Conservation (phyloP, 2,888 invertebrate species). For the Tipula unca region DNA sequence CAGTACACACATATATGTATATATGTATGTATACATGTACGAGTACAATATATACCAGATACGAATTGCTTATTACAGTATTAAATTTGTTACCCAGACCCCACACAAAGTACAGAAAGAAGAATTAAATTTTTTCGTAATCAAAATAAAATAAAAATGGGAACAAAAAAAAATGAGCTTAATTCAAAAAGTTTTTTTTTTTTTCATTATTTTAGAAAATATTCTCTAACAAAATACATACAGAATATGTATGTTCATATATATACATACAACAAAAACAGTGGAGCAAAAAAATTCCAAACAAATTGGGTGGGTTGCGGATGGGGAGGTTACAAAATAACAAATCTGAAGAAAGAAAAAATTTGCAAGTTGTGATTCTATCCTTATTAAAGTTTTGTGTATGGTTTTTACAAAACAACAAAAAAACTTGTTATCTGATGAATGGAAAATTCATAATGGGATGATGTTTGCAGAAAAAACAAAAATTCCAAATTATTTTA, state of each 20-base stretch:
- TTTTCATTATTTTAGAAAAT: not conserved
- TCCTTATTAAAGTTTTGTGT: not conserved
- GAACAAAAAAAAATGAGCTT: not conserved
- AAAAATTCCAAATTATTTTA: not conserved
- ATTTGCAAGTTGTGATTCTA: not conserved
- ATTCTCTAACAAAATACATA: not conserved
- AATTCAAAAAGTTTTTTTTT: not conserved
- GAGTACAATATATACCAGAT: not conserved
- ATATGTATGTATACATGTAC: not conserved
- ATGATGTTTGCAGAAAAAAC: not conserved
- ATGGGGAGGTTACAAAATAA: not conserved
- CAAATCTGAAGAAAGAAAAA: not conserved
- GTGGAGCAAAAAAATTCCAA: not conserved
- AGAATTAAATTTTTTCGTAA: not conserved
- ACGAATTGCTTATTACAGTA: not conserved
- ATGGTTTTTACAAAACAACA: not conserved
- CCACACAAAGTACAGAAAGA: not conserved
- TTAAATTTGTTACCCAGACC: not conserved
- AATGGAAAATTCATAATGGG: conserved; percentile 8
- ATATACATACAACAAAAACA: not conserved
- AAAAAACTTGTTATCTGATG: not conserved
- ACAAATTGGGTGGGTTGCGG: not conserved
- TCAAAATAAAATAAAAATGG: not conserved
- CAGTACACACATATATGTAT: not conserved
- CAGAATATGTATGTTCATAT: not conserved